Evolutionary conservation across 2,888 invertebrate genomes (phyloP), one percentile per base, ranked within the genome.

Genomic region (Conistra vaccinii): DNA sequence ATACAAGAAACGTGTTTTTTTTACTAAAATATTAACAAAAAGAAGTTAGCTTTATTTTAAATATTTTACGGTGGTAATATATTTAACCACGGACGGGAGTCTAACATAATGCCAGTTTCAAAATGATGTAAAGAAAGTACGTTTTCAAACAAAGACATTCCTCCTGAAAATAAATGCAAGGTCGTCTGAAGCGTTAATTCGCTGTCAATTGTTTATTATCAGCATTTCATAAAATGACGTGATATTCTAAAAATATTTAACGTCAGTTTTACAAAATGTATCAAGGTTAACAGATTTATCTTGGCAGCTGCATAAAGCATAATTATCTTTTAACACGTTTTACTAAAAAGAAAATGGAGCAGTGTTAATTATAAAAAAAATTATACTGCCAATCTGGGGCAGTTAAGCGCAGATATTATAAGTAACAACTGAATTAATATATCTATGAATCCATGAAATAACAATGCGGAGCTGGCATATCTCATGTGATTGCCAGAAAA

Each of bases 221-320:
- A 39, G 4, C 17, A 29, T 67, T 23, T 6, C 2, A 29, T 3
- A 3, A 68, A 68, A 23, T 39, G 29, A 29, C 26, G 17, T 17
- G 23, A 29, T 68, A 39, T 12, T 68, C 39, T 12, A 51, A 68
- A 39, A 29, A 70, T 39, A 70, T 68, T 5, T 26, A 14, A 14
- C 14, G 3, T 35, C 20, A 20, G 20, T 26, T 67, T 53, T 26
- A 39, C 14, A 26, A 57, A 26, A 55, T 35, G 32, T 3, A 48
- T 35, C 2, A 26, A 69, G 35, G 20, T 26, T 26, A 48, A 23
- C 23, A 48, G 32, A 48, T 48, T 29, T n/a, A 61, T 17, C n/a
- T 35, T 17, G 5, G n/a, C 17, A 61, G 9, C 17, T 35, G 9
- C n/a, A n/a, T 35, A n/a, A 61, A n/a, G 9, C 17, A 5, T 61